These are phyloP conservation scores for Chironomus tentans DNA, from an alignment of 2,888 invertebrate species.

Conservation along the genomic window DNA sequence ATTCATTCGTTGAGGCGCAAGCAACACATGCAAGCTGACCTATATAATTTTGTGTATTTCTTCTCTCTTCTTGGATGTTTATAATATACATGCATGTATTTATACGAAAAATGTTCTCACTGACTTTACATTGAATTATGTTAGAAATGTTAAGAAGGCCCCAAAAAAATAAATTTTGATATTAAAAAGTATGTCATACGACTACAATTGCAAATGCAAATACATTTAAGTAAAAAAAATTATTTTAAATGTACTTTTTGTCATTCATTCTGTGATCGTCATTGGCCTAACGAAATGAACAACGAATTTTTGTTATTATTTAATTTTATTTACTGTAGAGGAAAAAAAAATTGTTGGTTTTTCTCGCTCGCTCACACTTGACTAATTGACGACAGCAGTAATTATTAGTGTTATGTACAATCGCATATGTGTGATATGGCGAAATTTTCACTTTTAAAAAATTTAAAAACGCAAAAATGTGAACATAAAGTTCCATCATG, in stretches of 20 bases:
- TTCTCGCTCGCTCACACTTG: not conserved
- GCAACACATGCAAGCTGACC: slow-evolving; percentile 24
- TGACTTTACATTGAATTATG: not conserved
- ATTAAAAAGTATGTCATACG: slow-evolving; percentile 24
- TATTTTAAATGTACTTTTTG: not conserved
- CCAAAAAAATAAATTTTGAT: not conserved
- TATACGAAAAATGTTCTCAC: not conserved
- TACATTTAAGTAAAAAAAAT: too few species aligned
- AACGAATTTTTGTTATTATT: too few species aligned
- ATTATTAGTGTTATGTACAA: too few species aligned
- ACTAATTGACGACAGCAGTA: slow-evolving; percentile 23
- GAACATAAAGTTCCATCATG: not conserved
- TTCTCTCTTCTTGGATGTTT: slow-evolving; percentile 2
- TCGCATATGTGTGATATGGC: slow-evolving; percentile 2
- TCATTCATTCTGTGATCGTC: not conserved
- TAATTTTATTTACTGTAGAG: too few species aligned
- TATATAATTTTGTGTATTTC: slow-evolving; percentile 16
- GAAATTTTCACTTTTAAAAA: not conserved
- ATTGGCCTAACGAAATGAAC: too few species aligned
- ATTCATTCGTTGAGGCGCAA: not conserved
- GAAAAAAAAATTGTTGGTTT: not conserved
- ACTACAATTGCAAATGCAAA: slow-evolving; percentile 15
- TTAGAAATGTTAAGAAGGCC: slow-evolving; percentile 11
- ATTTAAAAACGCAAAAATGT: too few species aligned
- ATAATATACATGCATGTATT: not conserved